Conservation (phyloP, 2,888 invertebrate genomes). For the Rhopalosiphum nymphaeae region DNA sequence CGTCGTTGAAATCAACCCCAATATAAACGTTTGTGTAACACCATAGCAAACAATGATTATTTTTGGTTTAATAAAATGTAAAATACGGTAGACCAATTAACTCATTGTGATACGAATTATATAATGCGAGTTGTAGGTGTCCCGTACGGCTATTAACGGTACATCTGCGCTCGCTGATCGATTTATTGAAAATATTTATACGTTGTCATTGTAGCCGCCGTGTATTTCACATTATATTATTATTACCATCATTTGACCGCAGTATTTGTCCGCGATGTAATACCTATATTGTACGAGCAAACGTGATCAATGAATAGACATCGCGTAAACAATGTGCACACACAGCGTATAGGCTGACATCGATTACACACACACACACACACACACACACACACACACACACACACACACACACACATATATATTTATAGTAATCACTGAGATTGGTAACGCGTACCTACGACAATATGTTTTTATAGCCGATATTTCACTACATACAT, state of each 20-base stretch:
- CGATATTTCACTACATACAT: neutral
- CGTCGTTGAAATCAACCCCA: conserved; percentile 37
- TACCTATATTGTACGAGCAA: neutral
- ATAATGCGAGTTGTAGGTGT: neutral
- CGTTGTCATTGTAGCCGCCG: neutral
- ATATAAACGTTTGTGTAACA: conserved; percentile 43
- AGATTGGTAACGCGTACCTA: neutral
- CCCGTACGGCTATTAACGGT: neutral
- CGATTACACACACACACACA: too few relatives aligned
- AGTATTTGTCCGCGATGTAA: neutral
- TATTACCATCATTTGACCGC: neutral
- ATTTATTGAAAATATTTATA: neutral
- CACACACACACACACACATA: too few relatives aligned
- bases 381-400: too few relatives aligned
- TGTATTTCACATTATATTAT: neutral
- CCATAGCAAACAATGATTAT: conserved; percentile 3
- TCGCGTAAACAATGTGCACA: neutral
- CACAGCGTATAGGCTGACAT: neutral
- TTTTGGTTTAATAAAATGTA: conserved; percentile 18
- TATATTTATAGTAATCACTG: too few relatives aligned
- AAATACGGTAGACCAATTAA: conserved; percentile 25
- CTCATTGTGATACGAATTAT: neutral
- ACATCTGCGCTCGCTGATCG: conserved; percentile 41
- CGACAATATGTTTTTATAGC: neutral
- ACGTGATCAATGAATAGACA: neutral